Base-by-base conservation (phyloP, 2,888 invertebrate species). In the Acleris literana region DNA sequence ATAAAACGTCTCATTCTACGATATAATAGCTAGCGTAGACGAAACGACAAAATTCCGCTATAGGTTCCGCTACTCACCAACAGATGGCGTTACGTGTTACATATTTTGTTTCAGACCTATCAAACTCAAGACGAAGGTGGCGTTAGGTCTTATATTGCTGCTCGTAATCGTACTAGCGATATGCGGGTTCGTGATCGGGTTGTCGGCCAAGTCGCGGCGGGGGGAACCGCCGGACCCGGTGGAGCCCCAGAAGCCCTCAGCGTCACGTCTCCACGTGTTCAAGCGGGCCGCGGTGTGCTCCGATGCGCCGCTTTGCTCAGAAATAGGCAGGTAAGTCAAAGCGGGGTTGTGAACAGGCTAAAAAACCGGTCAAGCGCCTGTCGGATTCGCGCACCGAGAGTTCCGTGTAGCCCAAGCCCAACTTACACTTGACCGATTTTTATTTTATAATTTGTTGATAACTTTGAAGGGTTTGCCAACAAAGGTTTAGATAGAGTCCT, bases 211-310 rank as follows among this genome's bases (percentile, higher is more conserved):
- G 16, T 65, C 75, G 1, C 68, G 75, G 69, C 78, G 77, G 68
- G 74, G 88, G 2, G 84, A 90, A 56, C 96, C 95, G 0, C 95
- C 95, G 0, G 95, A 97, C 84, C 95, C 96, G 0, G 93, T 93
- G 68, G 84, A 86, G 48, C 88, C 93, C 0, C 90, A 93, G 46
- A 95, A 95, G 17, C 94, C 96, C 0, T 96, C 96, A 0, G 85
- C 93, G 17, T 96, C 97, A 4, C 83, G 83, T 52, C 88, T 96
- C n/a, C 94, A 95, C 72, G 84, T 84, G 1, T 97, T 95, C 83
- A 92, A 93, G 68, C 93, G 90, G 55, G 96, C 95, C 0, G 97
- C 96, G 0, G 95, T 97, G 18, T 96, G 96, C 79, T 95, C 96
- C 0, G 97, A 97, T 81, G 95, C 95, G 5, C 93, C 93, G 4